phyloP scores from a whole-genome alignment of 2,888 invertebrate species.

The Platycnemis pennipes region DNA sequence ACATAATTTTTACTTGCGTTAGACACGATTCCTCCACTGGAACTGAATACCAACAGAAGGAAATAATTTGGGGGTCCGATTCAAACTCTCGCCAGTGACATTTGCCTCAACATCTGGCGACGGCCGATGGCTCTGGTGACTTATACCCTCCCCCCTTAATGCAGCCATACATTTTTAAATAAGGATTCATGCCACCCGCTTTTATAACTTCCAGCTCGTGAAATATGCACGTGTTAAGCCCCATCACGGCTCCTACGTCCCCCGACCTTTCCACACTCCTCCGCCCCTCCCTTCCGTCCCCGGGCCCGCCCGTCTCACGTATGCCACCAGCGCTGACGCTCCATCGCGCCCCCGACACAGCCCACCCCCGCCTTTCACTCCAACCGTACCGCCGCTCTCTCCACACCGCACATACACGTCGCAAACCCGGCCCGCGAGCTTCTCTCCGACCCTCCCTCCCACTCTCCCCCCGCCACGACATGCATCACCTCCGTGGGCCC shows the following conservation, averaged over 20 bases:
- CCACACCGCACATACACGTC: background rate
- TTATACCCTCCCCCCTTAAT: conserved; percentile 21
- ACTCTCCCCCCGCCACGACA: background rate
- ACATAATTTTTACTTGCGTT: background rate
- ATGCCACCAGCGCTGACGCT: background rate
- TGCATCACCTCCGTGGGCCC: conserved; percentile 36
- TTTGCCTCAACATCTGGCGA: background rate
- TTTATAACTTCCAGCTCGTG: conserved; percentile 32
- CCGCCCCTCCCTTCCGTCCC: background rate
- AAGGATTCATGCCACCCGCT: conserved; percentile 11
- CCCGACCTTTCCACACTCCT: background rate
- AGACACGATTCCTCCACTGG: background rate
- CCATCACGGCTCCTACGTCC: background rate
- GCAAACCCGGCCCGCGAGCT: background rate
- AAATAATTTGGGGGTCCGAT: background rate
- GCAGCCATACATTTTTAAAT: conserved; percentile 8
- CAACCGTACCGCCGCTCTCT: background rate
- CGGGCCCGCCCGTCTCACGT: background rate
- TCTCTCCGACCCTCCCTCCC: background rate
- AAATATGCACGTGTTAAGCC: conserved; percentile 26
- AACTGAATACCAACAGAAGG: background rate
- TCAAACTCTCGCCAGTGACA: background rate
- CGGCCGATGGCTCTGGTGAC: conserved; percentile 16
- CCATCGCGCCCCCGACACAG: background rate
- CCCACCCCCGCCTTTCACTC: background rate